Evolutionary conservation across 2,888 invertebrate genomes (phyloP), one percentile per base, ranked within the genome.

Genomic region (Mesochorus sp.): DNA sequence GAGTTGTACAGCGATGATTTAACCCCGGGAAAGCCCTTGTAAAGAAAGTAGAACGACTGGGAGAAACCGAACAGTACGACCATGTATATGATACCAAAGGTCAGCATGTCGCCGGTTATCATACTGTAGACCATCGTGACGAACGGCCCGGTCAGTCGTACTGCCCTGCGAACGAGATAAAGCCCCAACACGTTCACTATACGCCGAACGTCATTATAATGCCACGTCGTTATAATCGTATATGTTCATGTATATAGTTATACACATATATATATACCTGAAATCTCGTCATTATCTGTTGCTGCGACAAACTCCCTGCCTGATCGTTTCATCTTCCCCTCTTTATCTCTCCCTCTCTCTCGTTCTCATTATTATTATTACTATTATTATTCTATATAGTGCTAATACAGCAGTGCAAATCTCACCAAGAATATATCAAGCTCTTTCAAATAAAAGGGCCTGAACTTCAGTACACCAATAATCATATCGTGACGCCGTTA

Each of bases 101-200:
- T 97, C 89, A 99, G 95, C 97, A 99, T 97, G 92, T 99, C 99
- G 51, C 99, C 99, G 0, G 97, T 97, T 88, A 99, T 97, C 99
- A 99, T 99, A 87, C 97, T 97, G 93, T 98, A 99, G 84, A 99
- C 98, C 98, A 99, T 99, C 8, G 99, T 99, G 75, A 99, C 99
- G 91, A 99, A 99, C 0, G 99, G 99, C 47, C 99, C 99, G 0
- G 99, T 99, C 85, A 99, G 92, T 74, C 96, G 95, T 31, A 98
- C 95, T 39, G 98, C 98, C 4, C 98, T 98, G 92, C 49, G 73
- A 81, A 80, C 76, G 62, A 81, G 76, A 83, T 80, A 82, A 80
- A 83, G 81, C 64, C 62, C 47, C 61, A 42, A 21, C 66, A 19
- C 62, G 21, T 42, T 64, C 24, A 44, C 21, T 44, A 21, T 42